Base-by-base conservation (phyloP, 2,113 vertebrate species). In the Tringa solitaria region DNA sequence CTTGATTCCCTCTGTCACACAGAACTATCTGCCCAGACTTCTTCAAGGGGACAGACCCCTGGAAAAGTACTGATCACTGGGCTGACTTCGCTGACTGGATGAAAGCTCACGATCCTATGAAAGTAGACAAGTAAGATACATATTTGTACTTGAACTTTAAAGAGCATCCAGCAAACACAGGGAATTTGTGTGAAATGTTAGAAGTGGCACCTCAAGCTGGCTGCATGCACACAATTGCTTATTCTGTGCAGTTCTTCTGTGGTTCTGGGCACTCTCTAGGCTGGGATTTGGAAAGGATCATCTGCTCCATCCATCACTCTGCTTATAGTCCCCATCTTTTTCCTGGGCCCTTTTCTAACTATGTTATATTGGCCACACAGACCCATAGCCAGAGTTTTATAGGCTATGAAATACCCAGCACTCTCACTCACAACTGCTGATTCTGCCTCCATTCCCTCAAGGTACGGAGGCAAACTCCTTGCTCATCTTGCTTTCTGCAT, bases 21-120 rank as follows among this genome's bases (percentile, higher is more conserved):
- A 98, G 99, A 82, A 95, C 98, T 15, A 95, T 99, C 48, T 98
- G 98, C 73, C 99, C 99, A 64, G 99, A 99, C 91, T 99, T 99
- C 96, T 99, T 98, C 75, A 96, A 98, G 39, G 99, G 99, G 16
- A 98, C 99, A 92, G 97, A 98, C 28, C 98, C 99, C 0, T 99
- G 99, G 99, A 97, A 74, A 67, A 95, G 98, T 59, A 96, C 97
- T 39, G 51, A 96, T 41, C 99, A 99, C 95, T 98, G 98, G 98
- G 95, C 96, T 81, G 98, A 78, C 50, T 99, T 99, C 97, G 86
- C 97, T 8, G 97, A 98, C 82, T 99, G 99, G 99, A 46, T 99
- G 64, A 97, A 99, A 83, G 77, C 98, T 30, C 99, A 89, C 65
- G 98, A 99, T 64, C 97, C 99, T 63, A 97, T 80, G 11, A 97